phyloP scores from a whole-genome alignment of 64 coral and sea anemone genomes.

The Pachyseris speciosa region DNA sequence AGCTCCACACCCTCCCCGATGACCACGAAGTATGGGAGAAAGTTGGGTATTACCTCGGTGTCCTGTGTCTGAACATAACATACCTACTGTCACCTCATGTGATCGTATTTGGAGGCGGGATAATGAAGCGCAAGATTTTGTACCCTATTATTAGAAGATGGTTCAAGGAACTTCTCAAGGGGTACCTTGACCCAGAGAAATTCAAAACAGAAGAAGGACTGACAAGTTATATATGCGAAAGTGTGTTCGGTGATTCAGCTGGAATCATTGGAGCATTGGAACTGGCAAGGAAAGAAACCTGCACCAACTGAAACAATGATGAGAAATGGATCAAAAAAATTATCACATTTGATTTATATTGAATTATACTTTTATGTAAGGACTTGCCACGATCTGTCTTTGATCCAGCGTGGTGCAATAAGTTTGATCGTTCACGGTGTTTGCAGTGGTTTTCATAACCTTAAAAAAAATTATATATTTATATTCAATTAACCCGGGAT shows the following conservation, averaged over 20 bases:
- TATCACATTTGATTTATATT: too few relatives aligned
- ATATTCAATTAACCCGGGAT: too few relatives aligned
- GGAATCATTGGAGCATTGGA: conserved; percentile 89
- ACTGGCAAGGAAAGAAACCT: conserved; percentile 40
- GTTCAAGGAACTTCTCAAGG: conserved; percentile 79
- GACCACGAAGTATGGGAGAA: conserved; percentile 86
- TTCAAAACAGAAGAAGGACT: conserved; percentile 82
- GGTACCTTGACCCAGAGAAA: conserved; percentile 79
- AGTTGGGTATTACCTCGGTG: conserved; percentile 92
- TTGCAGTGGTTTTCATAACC: too few relatives aligned
- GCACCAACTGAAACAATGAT: neutral
- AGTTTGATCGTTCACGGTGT: too few relatives aligned
- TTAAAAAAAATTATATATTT: too few relatives aligned
- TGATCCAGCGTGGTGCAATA: too few relatives aligned
- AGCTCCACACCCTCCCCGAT: conserved; percentile 66
- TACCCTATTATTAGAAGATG: conserved; percentile 57
- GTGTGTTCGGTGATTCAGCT: conserved; percentile 71
- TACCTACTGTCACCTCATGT: conserved; percentile 87
- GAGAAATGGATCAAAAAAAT: too few relatives aligned
- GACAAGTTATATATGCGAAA: conserved; percentile 76
- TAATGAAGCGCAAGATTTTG: conserved; percentile 83
- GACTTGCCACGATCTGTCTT: too few relatives aligned
- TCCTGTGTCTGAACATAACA: conserved; percentile 89
- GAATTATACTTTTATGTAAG: too few relatives aligned
- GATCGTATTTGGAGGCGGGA: conserved; percentile 85